Conservation (phyloP, 2,113 vertebrate genomes). For the Ochotona curzoniae region DNA sequence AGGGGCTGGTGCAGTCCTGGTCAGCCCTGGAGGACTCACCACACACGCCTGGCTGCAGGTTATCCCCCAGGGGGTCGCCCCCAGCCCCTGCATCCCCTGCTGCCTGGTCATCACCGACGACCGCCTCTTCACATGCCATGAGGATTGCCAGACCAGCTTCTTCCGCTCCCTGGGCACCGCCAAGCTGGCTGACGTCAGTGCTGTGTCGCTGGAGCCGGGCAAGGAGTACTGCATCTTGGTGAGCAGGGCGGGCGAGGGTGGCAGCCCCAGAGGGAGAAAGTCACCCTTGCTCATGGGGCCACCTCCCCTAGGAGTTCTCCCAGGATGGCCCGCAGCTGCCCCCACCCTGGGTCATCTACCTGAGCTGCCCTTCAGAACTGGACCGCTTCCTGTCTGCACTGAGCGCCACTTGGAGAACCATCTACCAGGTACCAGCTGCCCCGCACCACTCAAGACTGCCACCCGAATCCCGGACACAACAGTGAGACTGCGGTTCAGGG, state of each 20-base stretch:
- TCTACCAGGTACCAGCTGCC: slow-evolving; percentile 90
- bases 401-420: slow-evolving; percentile 87
- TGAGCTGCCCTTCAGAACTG: slow-evolving; percentile 93
- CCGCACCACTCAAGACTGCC: not conserved
- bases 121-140: slow-evolving; percentile 94
- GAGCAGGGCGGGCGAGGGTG: slow-evolving; percentile 33
- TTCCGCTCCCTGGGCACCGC: slow-evolving; percentile 93
- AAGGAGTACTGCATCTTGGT: slow-evolving; percentile 96
- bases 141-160: slow-evolving; percentile 99
- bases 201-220: slow-evolving; percentile 85
- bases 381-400: slow-evolving; percentile 92
- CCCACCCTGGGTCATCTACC: slow-evolving; percentile 95
- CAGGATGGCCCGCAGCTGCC: slow-evolving; percentile 90
- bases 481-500: not conserved
- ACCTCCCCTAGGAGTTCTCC: slow-evolving; percentile 91
- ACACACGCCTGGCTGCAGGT: slow-evolving; percentile 84
- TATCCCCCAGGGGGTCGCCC: slow-evolving; percentile 92
- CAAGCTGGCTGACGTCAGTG: slow-evolving; percentile 87
- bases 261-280: not conserved
- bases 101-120: slow-evolving; percentile 93
- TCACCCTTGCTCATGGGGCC: fast-evolving
- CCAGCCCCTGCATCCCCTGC: slow-evolving; percentile 94
- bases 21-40: not conserved
- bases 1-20: not conserved
- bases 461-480: not conserved